A percentile compares a stretch with the other conserved stretches of the same genome.
Evolutionary conservation across 2,888 invertebrate species (phyloP).

Genomic region (Chromoteleia sp.): DNA sequence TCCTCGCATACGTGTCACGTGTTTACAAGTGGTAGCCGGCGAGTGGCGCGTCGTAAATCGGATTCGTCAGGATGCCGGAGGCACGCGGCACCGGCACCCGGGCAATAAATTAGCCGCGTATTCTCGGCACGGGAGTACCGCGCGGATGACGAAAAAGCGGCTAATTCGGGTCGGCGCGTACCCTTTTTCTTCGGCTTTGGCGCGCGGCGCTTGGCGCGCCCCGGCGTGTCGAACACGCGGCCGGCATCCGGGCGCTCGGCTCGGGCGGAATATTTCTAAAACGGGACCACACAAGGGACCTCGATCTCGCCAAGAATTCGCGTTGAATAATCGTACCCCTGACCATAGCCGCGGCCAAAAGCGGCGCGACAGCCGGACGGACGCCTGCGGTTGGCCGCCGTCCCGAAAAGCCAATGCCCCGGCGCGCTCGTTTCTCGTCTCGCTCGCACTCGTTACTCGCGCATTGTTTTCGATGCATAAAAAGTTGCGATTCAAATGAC

Average conservation of each 20-base stretch:
- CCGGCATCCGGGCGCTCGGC: conserved; percentile 16
- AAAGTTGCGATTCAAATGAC: conserved; percentile 78
- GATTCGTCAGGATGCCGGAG: conserved; percentile 57
- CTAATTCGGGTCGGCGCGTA: conserved; percentile 43
- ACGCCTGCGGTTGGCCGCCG: conserved; percentile 67
- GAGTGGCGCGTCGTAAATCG: conserved; percentile 56
- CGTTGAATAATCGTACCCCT: conserved; percentile 59
- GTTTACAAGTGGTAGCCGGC: conserved; percentile 61
- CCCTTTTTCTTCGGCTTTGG: conserved; percentile 21
- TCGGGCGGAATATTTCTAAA: conserved; percentile 48
- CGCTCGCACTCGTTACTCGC: conserved; percentile 71
- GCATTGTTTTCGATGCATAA: conserved; percentile 74
- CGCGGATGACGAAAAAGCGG: conserved; percentile 46
- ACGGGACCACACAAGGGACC: conserved; percentile 43
- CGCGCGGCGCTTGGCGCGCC: conserved; percentile 7
- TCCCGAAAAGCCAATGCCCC: conserved; percentile 60
- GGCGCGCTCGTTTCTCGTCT: conserved; percentile 14
- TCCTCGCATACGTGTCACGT: conserved; percentile 57
- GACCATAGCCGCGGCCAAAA: conserved; percentile 64
- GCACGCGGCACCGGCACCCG: conserved; percentile 46
- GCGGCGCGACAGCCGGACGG: conserved; percentile 63
- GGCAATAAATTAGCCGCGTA: conserved; percentile 59
- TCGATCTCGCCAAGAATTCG: conserved; percentile 45
- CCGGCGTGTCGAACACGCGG: conserved; percentile 25
- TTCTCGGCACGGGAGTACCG: conserved; percentile 47